Evolutionary conservation across 2,888 invertebrate genomes (phyloP), one percentile per base, ranked within the genome.

Genomic region (Microctonus aethiopoides): DNA sequence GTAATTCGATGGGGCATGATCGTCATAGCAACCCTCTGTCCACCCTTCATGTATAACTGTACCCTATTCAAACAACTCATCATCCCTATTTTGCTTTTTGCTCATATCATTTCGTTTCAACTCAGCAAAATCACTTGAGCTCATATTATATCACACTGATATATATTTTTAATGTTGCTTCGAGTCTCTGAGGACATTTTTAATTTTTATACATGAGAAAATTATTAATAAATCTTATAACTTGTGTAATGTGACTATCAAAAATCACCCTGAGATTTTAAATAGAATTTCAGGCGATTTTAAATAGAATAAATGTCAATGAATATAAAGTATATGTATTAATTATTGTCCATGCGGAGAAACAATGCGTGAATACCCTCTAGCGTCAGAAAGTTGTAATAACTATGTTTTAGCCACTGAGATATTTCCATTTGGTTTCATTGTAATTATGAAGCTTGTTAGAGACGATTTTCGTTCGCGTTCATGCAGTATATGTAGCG

Each of bases 1-100:
- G 83, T 85, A 85, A 86, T 85, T 85, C 84, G 83, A 83, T 81
- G 83, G 84, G 81, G 83, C 83, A 84, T 83, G 83, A 85, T 85
- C 85, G 86, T 85, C 85, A 86, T 86, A 86, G 85, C 85, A 86
- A 86, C 85, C 81, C 82, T 79, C 73, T 75, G 51, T 67, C 73
- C 75, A 76, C 80, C 80, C 81, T 80, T 79, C 77, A 81, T 78
- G 81, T 79, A 81, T 78, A 81, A 81, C 79, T 81, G 78, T 82
- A 85, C 84, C 79, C 84, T 85, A 84, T 83, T 85, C 84, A 85
- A 86, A 85, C 84, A 84, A 80, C 73, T 61, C 71, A 65, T 46
- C 73, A 72, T 56, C 69, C 67, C 67, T 74, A 75, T 41, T 72
- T 65, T 68, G 67, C 71, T 67, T 16, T 4, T 6, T 7, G 0